Percentiles rank a stretch among this genome's conserved stretches.
Conservation (phyloP, 2,113 vertebrate species). For the Miniopterus natalensis region DNA sequence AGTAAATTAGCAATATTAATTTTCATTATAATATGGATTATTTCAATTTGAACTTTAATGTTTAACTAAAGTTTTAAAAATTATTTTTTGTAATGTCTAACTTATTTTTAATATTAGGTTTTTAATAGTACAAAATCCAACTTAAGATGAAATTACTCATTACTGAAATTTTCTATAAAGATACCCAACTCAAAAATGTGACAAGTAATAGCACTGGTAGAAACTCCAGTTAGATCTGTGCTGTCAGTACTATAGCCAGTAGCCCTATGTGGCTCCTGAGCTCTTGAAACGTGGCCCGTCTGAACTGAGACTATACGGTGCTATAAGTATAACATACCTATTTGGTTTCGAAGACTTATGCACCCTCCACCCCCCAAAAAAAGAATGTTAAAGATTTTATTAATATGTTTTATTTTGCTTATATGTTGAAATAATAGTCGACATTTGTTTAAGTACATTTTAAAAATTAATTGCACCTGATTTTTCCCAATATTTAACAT, state of each 20-base stretch:
- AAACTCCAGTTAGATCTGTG: neutral
- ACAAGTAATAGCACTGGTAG: neutral
- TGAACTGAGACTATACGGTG: neutral
- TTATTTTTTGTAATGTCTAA: neutral
- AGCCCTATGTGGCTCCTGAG: neutral
- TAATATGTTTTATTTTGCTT: neutral
- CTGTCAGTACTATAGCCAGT: neutral
- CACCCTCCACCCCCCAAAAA: neutral
- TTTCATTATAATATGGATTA: slow-evolving; percentile 30
- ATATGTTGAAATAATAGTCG: neutral
- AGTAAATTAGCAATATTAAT: neutral
- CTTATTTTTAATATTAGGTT: neutral
- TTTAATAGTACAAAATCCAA: neutral
- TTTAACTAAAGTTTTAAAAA: slow-evolving; percentile 22
- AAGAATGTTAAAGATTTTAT: neutral
- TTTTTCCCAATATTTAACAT: neutral
- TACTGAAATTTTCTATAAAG: slow-evolving; percentile 8
- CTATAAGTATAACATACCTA: neutral
- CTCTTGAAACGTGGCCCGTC: neutral
- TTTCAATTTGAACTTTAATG: slow-evolving; percentile 20
- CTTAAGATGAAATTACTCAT: neutral
- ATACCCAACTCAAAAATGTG: neutral
- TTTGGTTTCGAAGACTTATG: neutral
- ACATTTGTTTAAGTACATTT: neutral
- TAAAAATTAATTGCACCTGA: neutral